Evolutionary conservation across 2,888 invertebrate species (phyloP).

Genomic region (Biston betularia): DNA sequence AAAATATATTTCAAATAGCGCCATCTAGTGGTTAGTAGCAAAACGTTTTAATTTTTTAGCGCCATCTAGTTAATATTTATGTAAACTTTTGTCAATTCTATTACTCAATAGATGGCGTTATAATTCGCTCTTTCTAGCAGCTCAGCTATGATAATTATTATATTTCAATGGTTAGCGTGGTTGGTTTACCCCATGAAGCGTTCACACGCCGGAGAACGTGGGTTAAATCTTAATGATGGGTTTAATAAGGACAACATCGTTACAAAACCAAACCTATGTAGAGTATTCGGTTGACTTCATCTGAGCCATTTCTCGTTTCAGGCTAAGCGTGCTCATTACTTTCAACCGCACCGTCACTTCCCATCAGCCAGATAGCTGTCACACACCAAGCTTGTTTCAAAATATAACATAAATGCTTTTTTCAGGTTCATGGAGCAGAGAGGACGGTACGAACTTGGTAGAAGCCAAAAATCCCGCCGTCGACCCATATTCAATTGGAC

Average conservation of each 20-base stretch:
- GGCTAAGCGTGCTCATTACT: too few relatives aligned
- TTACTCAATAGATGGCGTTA: not conserved
- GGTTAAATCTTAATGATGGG: too few relatives aligned
- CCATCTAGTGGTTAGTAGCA: slow-evolving; percentile 2
- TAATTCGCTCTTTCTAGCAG: not conserved
- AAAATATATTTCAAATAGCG: not conserved
- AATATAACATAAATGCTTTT: slow-evolving; percentile 31
- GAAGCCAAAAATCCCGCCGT: slow-evolving; percentile 57
- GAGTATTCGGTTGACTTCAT: too few relatives aligned
- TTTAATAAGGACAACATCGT: too few relatives aligned
- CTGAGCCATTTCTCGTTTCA: too few relatives aligned
- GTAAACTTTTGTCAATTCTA: not conserved
- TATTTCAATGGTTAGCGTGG: too few relatives aligned
- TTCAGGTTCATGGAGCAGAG: slow-evolving; percentile 73
- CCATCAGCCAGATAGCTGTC: too few relatives aligned
- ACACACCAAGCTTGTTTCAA: not conserved
- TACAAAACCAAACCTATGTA: too few relatives aligned
- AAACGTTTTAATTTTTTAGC: not conserved
- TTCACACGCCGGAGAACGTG: too few relatives aligned
- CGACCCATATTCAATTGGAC: slow-evolving; percentile 63
- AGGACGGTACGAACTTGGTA: slow-evolving; percentile 49
- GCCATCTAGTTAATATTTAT: not conserved
- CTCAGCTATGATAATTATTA: too few relatives aligned
- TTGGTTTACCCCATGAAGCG: too few relatives aligned
- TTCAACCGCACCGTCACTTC: too few relatives aligned